phyloP scores from a whole-genome alignment of 1,140 invertebrate genomes.

The Brachionus calyciflorus region DNA sequence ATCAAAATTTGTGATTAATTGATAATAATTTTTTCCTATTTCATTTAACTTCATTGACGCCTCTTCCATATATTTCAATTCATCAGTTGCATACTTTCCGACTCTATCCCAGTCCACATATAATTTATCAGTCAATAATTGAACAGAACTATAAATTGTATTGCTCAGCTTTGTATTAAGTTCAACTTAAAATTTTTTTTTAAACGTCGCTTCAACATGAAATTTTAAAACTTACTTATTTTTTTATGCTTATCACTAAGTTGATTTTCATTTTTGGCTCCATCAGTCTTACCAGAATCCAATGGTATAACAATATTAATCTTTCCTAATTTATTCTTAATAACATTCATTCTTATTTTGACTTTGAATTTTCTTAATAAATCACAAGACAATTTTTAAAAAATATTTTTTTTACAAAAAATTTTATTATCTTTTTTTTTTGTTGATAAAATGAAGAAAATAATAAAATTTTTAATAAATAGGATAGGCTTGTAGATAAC shows the following conservation, averaged over 20 bases:
- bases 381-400: too few species aligned
- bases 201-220: not conserved
- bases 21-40: conserved; percentile 38
- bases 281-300: not conserved
- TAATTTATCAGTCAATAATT: conserved; percentile 2
- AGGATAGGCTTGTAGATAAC: too few species aligned
- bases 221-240: not conserved
- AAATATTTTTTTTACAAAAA: too few species aligned
- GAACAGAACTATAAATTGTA: conserved; percentile 1
- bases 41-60: not conserved
- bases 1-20: conserved; percentile 18
- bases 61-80: not conserved
- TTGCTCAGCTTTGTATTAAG: conserved; percentile 23
- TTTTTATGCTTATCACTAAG: not conserved
- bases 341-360: not conserved
- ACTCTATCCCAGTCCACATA: conserved; percentile 17
- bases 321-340: not conserved
- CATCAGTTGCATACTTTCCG: not conserved
- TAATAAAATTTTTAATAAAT: too few species aligned
- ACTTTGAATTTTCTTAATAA: too few species aligned
- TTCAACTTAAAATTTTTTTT: not conserved
- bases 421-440: too few species aligned
- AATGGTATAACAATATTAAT: not conserved
- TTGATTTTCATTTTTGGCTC: not conserved
- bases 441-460: too few species aligned